phyloP scores from a whole-genome alignment of 37 sponge, comb jelly and placozoan genomes.

The Haliclona indistincta region DNA sequence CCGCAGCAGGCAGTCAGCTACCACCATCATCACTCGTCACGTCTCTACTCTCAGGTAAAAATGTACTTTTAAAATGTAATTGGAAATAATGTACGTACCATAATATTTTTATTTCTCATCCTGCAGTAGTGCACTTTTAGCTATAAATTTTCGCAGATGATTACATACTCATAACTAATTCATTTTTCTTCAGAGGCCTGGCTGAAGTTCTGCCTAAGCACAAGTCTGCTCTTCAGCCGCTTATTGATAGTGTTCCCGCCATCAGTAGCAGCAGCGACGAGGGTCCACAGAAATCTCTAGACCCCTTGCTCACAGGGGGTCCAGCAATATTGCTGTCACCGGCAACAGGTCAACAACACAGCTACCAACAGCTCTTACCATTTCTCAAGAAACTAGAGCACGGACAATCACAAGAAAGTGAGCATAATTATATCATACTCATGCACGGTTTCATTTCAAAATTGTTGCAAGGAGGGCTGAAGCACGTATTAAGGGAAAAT shows the following conservation, averaged over 20 bases:
- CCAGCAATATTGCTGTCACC: slow-evolving; percentile 27
- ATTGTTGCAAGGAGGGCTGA: no score
- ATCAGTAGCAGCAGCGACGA: slow-evolving; percentile 23
- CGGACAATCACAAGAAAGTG: slow-evolving; percentile 65
- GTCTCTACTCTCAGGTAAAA: slow-evolving; percentile 34
- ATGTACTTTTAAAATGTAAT: no score
- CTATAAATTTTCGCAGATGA: no score
- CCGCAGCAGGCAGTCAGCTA: slow-evolving; percentile 44
- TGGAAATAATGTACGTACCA: no score
- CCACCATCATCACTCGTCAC: slow-evolving; percentile 31
- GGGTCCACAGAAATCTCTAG: slow-evolving; percentile 37
- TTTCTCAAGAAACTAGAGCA: slow-evolving; percentile 75
- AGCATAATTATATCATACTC: no score
- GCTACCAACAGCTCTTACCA: slow-evolving; percentile 61
- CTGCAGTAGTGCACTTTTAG: no score
- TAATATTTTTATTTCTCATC: not conserved
- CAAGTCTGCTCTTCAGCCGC: not conserved
- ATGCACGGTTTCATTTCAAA: no score
- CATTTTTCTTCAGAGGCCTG: not conserved
- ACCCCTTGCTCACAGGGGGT: not conserved
- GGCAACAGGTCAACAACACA: slow-evolving; percentile 17
- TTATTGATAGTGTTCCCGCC: slow-evolving; percentile 19
- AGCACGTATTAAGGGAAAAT: no score
- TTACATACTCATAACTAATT: no score
- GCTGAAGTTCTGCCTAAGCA: not conserved